Evolutionary conservation across 2,888 invertebrate species (phyloP).

Genomic region (Agrochola litura): DNA sequence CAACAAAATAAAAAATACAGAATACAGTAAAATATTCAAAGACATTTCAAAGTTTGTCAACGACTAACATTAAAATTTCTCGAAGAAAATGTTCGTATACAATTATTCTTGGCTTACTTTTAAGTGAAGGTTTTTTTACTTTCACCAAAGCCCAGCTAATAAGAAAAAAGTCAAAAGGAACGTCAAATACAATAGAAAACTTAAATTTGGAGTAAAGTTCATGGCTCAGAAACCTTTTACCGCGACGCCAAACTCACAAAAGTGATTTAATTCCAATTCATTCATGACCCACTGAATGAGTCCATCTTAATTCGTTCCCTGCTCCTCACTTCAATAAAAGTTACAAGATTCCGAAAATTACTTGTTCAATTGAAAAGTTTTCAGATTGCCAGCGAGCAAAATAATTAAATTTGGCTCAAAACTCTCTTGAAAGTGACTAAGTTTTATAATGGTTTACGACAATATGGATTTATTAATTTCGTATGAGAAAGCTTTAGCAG

Average conservation of each 20-base stretch:
- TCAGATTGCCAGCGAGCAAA: slow-evolving; percentile 69
- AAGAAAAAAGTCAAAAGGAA: slow-evolving; percentile 55
- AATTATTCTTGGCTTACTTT: slow-evolving; percentile 48
- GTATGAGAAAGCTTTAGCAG: slow-evolving; percentile 26
- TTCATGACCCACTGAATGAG: slow-evolving; percentile 69
- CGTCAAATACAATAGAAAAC: slow-evolving; percentile 58
- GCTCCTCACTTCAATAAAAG: slow-evolving; percentile 70
- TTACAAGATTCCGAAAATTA: slow-evolving; percentile 72
- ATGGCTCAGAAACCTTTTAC: slow-evolving; percentile 66
- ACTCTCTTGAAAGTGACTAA: slow-evolving; percentile 63
- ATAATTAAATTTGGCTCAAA: slow-evolving; percentile 73
- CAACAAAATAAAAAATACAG: slow-evolving; percentile 24
- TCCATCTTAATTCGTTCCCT: slow-evolving; percentile 69
- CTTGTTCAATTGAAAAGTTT: slow-evolving; percentile 74
- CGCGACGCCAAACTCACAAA: slow-evolving; percentile 67
- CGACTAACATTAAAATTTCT: slow-evolving; percentile 28
- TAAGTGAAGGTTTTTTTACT: slow-evolving; percentile 15
- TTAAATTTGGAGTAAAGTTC: slow-evolving; percentile 64
- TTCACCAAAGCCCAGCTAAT: slow-evolving; percentile 29
- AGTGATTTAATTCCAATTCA: slow-evolving; percentile 71
- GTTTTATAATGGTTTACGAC: slow-evolving; percentile 64
- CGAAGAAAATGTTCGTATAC: slow-evolving; percentile 20
- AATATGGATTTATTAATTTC: slow-evolving; percentile 63
- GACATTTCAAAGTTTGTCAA: slow-evolving; percentile 41
- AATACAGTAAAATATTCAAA: slow-evolving; percentile 45